Evolutionary conservation across 2,113 vertebrate genomes (phyloP).

Genomic region (Otus sunia): DNA sequence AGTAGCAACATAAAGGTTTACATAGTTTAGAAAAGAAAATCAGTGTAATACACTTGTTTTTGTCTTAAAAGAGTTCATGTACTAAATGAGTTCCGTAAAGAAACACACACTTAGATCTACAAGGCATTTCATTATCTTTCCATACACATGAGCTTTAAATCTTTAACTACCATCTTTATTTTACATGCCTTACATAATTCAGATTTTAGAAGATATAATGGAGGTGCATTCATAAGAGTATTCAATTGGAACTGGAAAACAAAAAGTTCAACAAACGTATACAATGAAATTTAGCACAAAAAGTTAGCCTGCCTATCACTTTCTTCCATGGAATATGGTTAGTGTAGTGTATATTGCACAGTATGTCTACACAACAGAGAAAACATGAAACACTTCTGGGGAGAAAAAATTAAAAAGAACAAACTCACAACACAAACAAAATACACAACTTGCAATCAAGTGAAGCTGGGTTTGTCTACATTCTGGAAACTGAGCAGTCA

Average conservation of each 20-base stretch:
- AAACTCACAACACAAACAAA: neutral
- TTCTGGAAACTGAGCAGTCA: neutral
- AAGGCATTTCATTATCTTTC: neutral
- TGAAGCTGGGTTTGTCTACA: neutral
- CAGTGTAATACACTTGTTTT: neutral
- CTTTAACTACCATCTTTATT: neutral
- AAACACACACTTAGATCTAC: neutral
- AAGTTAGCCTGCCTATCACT: neutral
- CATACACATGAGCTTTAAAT: neutral
- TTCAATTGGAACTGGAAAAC: neutral
- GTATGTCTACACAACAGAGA: neutral
- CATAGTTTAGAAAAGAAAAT: neutral
- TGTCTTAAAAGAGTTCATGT: neutral
- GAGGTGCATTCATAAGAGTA: neutral
- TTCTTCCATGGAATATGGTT: neutral
- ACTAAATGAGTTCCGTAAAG: neutral
- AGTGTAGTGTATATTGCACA: neutral
- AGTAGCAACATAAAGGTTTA: slow-evolving; percentile 2
- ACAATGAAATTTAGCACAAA: neutral
- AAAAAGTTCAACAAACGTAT: neutral
- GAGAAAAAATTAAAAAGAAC: neutral
- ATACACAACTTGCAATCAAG: neutral
- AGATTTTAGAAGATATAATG: neutral
- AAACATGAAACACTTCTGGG: neutral
- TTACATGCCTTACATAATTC: neutral